Evolutionary conservation across 1,140 invertebrate species (phyloP).

Genomic region (Scaptomyza pallida): DNA sequence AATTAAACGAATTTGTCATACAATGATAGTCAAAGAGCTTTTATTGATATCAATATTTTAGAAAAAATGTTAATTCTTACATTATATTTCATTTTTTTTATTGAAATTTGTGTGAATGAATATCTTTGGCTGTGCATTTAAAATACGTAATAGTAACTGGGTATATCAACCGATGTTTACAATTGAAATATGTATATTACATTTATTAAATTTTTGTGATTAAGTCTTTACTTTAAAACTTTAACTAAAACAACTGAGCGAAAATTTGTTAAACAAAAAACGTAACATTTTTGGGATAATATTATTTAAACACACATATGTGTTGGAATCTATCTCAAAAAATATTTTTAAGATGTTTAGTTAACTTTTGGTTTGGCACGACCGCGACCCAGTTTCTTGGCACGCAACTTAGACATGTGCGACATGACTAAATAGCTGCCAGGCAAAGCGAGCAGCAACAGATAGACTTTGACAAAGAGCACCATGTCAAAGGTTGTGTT

Average conservation of each 20-base stretch:
- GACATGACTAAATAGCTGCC: conserved; percentile 90
- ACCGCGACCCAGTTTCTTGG: conserved; percentile 85
- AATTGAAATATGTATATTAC: conserved; percentile 1
- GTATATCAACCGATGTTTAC: neutral
- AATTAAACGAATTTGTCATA: too few relatives aligned
- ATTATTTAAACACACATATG: conserved; percentile 10
- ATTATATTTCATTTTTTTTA: neutral
- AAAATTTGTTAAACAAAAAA: neutral
- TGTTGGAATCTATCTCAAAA: neutral
- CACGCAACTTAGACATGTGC: conserved; percentile 90
- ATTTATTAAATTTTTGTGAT: neutral
- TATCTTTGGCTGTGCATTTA: conserved; percentile 14
- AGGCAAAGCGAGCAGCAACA: conserved; percentile 90
- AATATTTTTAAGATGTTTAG: conserved; percentile 2
- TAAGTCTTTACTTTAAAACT: neutral
- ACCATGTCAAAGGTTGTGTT: conserved; percentile 96
- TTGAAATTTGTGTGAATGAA: neutral
- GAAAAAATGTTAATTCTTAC: neutral
- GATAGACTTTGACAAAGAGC: conserved; percentile 90
- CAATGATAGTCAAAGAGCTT: conserved; percentile 1
- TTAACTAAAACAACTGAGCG: neutral
- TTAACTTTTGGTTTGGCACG: conserved; percentile 56
- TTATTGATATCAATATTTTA: neutral
- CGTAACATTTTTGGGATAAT: neutral
- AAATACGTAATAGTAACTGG: neutral